Conservation (phyloP, 2,797 vertebrate genomes). For the Sebastes steindachneri region DNA sequence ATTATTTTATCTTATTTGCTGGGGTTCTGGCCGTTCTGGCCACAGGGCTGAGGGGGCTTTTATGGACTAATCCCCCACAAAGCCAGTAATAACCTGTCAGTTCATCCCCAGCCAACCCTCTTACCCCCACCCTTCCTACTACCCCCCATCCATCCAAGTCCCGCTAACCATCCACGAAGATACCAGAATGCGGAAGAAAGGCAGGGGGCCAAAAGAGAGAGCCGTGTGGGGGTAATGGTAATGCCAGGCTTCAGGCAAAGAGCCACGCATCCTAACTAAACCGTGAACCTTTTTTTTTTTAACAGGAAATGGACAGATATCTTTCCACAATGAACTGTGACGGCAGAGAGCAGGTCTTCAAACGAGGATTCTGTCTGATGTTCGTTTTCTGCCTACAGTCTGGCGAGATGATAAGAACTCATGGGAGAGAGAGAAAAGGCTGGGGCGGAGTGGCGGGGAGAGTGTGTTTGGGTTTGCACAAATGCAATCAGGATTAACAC, state of each 20-base stretch:
- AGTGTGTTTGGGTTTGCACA: constrained; percentile 4
- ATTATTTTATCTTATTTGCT: constrained; percentile 84
- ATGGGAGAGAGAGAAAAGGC: constrained; percentile 23
- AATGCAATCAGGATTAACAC: constrained; percentile 7
- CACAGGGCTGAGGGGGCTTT: constrained; percentile 79
- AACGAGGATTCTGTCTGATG: constrained; percentile 53
- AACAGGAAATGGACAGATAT: constrained; percentile 62
- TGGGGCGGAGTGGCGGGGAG: not conserved
- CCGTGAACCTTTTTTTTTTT: constrained; percentile 44
- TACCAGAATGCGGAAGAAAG: constrained; percentile 69
- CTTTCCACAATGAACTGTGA: constrained; percentile 63
- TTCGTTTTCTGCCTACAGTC: constrained; percentile 37
- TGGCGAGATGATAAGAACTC: constrained; percentile 58
- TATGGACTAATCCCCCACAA: constrained; percentile 86
- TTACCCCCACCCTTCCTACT: constrained; percentile 33
- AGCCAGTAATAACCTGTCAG: constrained; percentile 88
- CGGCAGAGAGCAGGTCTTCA: constrained; percentile 59
- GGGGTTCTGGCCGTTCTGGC: constrained; percentile 75
- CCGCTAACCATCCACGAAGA: constrained; percentile 61
- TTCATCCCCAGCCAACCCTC: constrained; percentile 78
- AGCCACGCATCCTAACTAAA: constrained; percentile 47
- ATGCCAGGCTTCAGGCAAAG: constrained; percentile 60
- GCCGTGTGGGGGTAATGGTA: constrained; percentile 44
- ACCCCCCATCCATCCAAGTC: constrained; percentile 52
- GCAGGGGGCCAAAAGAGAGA: constrained; percentile 51